Base-by-base conservation (phyloP, 2,113 vertebrate genomes). In the Nettapus auritus region DNA sequence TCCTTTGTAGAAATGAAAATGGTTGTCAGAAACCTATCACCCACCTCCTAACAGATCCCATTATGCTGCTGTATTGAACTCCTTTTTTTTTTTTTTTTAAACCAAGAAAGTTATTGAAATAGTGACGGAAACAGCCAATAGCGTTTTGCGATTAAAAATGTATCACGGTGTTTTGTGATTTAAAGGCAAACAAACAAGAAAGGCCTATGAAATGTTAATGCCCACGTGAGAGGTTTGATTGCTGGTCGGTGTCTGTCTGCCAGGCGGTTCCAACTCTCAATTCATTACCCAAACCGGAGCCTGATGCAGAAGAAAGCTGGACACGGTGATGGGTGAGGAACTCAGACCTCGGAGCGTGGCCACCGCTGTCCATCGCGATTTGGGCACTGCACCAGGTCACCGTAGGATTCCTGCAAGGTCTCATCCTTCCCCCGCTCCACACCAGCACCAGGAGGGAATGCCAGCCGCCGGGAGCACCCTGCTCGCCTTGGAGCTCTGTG, bases 171-270 rank as follows among this genome's bases (percentile, higher is more conserved):
- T 94, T 97, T 96, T 91, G 89, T 66, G 94, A 62, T 93, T 93
- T 94, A 84, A 96, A 97, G 92, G 93, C 93, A 95, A 96, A 94
- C 92, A 91, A 94, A 88, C 88, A 78, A 40, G 90, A 78, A 81
- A 84, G 70, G 81, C 74, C 4, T 76, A 92, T 93, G 92, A 93
- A 92, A 93, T 82, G 90, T 91, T 95, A 93, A 94, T 88, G 91
- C 2, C 0, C 93, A 92, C 66, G 73, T 88, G 93, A 88, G 90
- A 2, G 88, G 64, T 73, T 90, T 95, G 94, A 93, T 93, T 89
- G 67, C 75, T 78, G 26, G 68, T 70, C 8, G 89, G 64, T 62
- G 26, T 68, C 85, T 81, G 73, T 95, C 93, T 89, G 94, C 82
- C 95, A 86, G 86, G 93, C 57, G 38, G 74, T 93, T 90, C 62